A percentile compares a stretch with the other conserved stretches of the same genome.
Conservation (phyloP, 2,797 vertebrate species). For the Acanthopagrus latus region DNA sequence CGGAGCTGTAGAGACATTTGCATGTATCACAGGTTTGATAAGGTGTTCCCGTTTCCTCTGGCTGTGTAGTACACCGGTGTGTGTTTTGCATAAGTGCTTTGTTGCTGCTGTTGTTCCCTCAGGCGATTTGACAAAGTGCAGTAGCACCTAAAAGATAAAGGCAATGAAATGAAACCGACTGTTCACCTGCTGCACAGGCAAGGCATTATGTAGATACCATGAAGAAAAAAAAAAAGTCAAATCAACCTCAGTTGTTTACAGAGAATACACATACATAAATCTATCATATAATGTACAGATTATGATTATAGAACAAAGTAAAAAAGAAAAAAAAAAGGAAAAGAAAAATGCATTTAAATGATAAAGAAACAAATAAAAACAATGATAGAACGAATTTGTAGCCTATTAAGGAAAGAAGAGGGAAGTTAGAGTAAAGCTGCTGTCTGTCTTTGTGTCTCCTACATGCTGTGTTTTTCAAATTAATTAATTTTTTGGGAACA, state of each 20-base stretch:
- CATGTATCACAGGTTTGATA: conserved; percentile 55
- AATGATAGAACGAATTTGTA: too few species aligned
- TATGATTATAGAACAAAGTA: too few species aligned
- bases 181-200: neutral
- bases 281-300: too few species aligned
- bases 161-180: neutral
- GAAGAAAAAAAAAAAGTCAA: neutral
- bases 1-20: conserved; percentile 50
- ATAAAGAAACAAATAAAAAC: neutral
- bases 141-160: neutral
- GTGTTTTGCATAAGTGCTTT: neutral
- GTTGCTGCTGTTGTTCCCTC: neutral
- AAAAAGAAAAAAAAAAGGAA: neutral
- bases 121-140: neutral
- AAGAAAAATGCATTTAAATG: too few species aligned
- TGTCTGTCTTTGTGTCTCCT: too few species aligned
- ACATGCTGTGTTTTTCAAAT: neutral
- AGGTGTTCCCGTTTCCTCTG: conserved; percentile 17
- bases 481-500: neutral
- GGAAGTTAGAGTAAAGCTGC: neutral
- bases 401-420: too few species aligned
- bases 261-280: too few species aligned
- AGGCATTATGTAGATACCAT: too few species aligned
- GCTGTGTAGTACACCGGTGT: neutral
- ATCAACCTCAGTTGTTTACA: neutral